Percentiles rank a stretch among this genome's conserved stretches.
phyloP scores from a whole-genome alignment of 2,113 vertebrate genomes.

The Typhlomys cinereus region DNA sequence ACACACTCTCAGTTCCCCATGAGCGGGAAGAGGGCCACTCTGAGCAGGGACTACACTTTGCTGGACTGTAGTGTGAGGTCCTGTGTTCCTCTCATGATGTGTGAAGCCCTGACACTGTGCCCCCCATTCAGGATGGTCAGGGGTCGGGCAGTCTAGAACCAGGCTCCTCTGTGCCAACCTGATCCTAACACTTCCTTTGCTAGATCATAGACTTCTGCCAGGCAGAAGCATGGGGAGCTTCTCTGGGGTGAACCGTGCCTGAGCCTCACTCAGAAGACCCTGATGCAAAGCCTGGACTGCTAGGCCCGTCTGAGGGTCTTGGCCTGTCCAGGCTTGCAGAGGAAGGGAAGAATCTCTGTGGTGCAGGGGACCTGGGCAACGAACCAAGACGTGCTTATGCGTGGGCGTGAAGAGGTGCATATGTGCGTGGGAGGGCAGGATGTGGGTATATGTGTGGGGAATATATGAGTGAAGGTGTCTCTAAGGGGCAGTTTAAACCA shows the following conservation, averaged over 20 bases:
- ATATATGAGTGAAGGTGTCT: background rate
- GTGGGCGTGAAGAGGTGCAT: rapidly evolving
- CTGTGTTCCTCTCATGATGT: background rate
- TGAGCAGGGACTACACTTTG: background rate
- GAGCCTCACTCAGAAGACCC: background rate
- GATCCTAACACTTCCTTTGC: background rate
- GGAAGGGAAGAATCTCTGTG: background rate
- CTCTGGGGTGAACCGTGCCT: background rate
- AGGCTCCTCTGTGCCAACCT: background rate
- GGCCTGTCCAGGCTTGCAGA: background rate
- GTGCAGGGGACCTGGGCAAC: background rate
- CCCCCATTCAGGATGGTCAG: background rate
- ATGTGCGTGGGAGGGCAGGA: background rate
- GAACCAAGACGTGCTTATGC: background rate
- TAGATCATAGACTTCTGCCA: background rate
- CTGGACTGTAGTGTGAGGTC: background rate
- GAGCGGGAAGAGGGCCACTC: background rate
- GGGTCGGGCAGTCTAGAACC: background rate
- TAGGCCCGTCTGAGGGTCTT: background rate
- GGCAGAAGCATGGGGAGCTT: background rate
- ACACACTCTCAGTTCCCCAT: background rate
- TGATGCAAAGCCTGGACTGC: no score
- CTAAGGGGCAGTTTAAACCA: background rate
- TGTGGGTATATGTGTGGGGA: no score
- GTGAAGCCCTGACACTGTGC: background rate